Evolutionary conservation across 2,113 vertebrate genomes (phyloP).

Genomic region (Stictonetta naevosa): DNA sequence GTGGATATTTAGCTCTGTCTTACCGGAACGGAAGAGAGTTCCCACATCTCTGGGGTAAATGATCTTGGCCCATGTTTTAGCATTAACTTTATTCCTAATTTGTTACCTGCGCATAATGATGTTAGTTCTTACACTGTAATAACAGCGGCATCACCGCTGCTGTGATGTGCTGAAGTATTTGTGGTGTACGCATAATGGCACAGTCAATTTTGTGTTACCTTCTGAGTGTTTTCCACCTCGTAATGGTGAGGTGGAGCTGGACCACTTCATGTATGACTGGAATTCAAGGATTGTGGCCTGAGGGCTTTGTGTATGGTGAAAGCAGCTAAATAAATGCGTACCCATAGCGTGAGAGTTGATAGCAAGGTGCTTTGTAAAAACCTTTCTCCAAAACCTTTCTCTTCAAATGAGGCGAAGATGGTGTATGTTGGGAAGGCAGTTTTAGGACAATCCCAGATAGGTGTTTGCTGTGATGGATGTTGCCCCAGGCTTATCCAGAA

Average conservation of each 20-base stretch:
- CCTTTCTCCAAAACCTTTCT: neutral
- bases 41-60: neutral
- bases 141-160: neutral
- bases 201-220: neutral
- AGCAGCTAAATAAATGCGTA: neutral
- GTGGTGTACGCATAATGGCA: fast-evolving
- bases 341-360: neutral
- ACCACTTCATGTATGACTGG: too few species aligned
- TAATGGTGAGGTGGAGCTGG: too few species aligned
- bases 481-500: too few species aligned
- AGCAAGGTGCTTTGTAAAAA: too few species aligned
- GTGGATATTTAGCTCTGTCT: fast-evolving
- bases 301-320: too few species aligned
- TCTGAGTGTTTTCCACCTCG: neutral
- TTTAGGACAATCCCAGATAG: neutral
- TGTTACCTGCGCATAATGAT: neutral
- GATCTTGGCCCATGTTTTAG: neutral
- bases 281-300: neutral
- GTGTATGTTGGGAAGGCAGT: neutral
- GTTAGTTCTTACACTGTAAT: neutral
- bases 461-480: neutral
- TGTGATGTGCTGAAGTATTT: neutral
- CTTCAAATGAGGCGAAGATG: neutral
- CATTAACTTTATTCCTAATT: neutral
- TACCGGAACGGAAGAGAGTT: neutral